phyloP scores from a whole-genome alignment of 1,140 invertebrate species.

The Drosophila asahinai region DNA sequence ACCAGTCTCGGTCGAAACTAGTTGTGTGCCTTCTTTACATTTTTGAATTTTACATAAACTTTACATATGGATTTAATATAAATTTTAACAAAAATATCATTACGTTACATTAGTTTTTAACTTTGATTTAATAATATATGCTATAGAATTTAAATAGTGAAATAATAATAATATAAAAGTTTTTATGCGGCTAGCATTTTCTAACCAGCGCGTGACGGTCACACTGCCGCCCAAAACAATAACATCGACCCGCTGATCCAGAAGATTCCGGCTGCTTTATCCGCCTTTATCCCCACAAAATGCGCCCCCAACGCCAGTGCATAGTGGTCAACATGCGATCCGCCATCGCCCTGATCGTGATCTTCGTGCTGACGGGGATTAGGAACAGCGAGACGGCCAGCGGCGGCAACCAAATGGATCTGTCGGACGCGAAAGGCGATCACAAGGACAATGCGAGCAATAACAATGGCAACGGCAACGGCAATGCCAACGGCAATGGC shows the following conservation, averaged over 20 bases:
- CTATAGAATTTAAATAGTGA: no score
- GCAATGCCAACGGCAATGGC: conserved; percentile 54
- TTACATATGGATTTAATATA: no score
- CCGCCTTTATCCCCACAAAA: conserved; percentile 1
- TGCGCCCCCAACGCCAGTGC: conserved; percentile 73
- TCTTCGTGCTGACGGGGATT: conserved; percentile 85
- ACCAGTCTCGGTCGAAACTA: no score
- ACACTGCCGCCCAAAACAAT: background rate
- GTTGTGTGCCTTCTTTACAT: no score
- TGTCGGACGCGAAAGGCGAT: conserved; percentile 52
- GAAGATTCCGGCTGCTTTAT: background rate
- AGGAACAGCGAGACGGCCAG: conserved; percentile 85
- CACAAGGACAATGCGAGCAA: conserved; percentile 61
- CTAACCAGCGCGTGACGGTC: background rate
- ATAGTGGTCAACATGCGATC: conserved; percentile 85
- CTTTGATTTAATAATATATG: no score
- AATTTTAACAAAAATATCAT: no score
- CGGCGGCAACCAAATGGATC: conserved; percentile 66
- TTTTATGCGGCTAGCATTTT: conserved; percentile 2
- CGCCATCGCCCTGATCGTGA: conserved; percentile 84
- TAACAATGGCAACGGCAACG: conserved; percentile 60
- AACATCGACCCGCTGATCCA: background rate
- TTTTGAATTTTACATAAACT: no score
- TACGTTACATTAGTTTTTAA: no score
- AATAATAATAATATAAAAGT: no score